A percentile compares a stretch with the other conserved stretches of the same genome.
Evolutionary conservation across 1,140 invertebrate species (phyloP).

Genomic region (Papilio polytes): DNA sequence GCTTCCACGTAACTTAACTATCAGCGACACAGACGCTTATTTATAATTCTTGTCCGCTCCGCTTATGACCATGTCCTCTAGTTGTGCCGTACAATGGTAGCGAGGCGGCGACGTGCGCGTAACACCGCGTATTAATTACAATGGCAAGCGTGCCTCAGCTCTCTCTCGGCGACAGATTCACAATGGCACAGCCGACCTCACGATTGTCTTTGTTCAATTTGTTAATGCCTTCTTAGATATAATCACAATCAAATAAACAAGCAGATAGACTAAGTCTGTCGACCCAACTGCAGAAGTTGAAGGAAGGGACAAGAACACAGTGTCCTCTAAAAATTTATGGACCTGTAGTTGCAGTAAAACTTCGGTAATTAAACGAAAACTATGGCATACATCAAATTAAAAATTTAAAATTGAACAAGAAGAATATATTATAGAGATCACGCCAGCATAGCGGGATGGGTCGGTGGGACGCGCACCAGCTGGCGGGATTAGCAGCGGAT

Average conservation of each 20-base stretch:
- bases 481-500: constrained; percentile 4
- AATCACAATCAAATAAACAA: background rate
- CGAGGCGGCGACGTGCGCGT: constrained; percentile 51
- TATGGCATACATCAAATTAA: too few relatives aligned
- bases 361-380: too few relatives aligned
- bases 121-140: constrained; percentile 55
- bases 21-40: too few relatives aligned
- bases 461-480: background rate
- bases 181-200: background rate
- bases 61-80: constrained; percentile 42
- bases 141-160: constrained; percentile 26
- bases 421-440: background rate
- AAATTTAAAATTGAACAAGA: background rate
- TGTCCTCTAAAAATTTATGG: too few relatives aligned
- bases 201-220: background rate
- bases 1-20: too few relatives aligned
- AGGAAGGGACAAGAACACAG: too few relatives aligned
- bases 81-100: constrained; percentile 43
- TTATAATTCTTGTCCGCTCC: constrained; percentile 34
- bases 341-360: too few relatives aligned
- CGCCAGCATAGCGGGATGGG: background rate
- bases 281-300: too few relatives aligned
- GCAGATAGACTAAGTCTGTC: too few relatives aligned
- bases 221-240: background rate
- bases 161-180: background rate